Base-by-base conservation (phyloP, 2,797 vertebrate genomes). In the Dryobates pubescens region DNA sequence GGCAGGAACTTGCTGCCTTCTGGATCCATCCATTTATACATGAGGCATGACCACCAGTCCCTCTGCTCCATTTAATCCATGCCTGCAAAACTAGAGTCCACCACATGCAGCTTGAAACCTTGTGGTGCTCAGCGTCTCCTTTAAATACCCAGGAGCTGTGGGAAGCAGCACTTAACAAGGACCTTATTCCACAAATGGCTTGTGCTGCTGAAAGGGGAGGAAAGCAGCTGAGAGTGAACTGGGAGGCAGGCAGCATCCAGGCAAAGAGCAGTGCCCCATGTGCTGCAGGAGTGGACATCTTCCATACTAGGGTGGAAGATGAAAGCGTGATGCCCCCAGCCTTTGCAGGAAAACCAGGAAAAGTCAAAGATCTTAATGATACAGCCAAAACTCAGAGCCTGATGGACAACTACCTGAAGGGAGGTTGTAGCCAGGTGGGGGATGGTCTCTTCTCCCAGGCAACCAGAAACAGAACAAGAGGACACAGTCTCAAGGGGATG, bases 301-400 rank as follows among this genome's bases (percentile, higher is more conserved):
- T 87, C 30, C 18, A 29, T 61, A 18, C 51, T 14, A 19, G 27
- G 5, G 45, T 67, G 30, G 63, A 71, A 7, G 51, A 4, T 8
- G 5, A 3, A 68, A 8, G 2, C 11, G 2, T 0, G 2, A 62
- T 67, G 72, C 41, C 19, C 36, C 36, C 4, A 2, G 26, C 17
- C 7, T 43, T 30, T 3, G 1, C 27, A 45, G 36, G 3, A 58
- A 69, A 79, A 32, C 3, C 30, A 34, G 15, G 15, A 67, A 47
- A 67, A 47, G 5, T 36, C 6, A 51, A 41, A 75, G 36, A 34
- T 45, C 7, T 27, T 51, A 29, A 56, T 20, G 10, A 10, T 8
- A 5, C 24, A n/a, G 22, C 4, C 17, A 67, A 67, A 63, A 62
- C n/a, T 43, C 34, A 36, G 34, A 36, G 32, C 32, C 32, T 0